phyloP scores from a whole-genome alignment of 2,113 vertebrate genomes.

The Cynoglossus semilaevis region DNA sequence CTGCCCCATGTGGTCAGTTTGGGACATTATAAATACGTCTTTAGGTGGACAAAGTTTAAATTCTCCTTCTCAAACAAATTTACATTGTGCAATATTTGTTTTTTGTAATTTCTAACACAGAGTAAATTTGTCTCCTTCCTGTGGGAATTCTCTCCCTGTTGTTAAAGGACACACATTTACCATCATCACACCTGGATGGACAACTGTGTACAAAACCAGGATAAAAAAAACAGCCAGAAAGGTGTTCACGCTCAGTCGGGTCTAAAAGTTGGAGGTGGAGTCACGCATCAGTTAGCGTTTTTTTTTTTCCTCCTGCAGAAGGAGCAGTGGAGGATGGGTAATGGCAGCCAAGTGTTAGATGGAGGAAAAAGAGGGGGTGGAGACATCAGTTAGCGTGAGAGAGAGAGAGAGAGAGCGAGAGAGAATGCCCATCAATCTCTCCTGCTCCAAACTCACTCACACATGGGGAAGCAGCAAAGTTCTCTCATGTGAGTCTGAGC shows the following conservation, averaged over 20 bases:
- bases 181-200: no score
- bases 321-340: constrained; percentile 56
- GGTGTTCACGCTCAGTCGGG: neutral
- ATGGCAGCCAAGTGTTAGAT: constrained; percentile 56
- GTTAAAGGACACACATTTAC: no score
- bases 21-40: no score
- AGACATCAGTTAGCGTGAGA: no score
- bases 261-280: neutral
- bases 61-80: no score
- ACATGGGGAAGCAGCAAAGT: constrained; percentile 38
- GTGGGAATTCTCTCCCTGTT: no score
- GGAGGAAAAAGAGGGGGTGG: neutral
- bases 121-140: no score
- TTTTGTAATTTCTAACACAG: no score
- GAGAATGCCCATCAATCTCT: constrained; percentile 48
- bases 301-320: neutral
- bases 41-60: no score
- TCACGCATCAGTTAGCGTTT: neutral
- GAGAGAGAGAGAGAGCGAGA: constrained; percentile 11
- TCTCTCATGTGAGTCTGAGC: constrained; percentile 55
- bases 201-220: no score
- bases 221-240: neutral
- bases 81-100: no score
- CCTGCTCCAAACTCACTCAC: constrained; percentile 11
- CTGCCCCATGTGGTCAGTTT: no score